Evolutionary conservation across 2,113 vertebrate genomes (phyloP).

Genomic region (Rhodinocichla rosea): DNA sequence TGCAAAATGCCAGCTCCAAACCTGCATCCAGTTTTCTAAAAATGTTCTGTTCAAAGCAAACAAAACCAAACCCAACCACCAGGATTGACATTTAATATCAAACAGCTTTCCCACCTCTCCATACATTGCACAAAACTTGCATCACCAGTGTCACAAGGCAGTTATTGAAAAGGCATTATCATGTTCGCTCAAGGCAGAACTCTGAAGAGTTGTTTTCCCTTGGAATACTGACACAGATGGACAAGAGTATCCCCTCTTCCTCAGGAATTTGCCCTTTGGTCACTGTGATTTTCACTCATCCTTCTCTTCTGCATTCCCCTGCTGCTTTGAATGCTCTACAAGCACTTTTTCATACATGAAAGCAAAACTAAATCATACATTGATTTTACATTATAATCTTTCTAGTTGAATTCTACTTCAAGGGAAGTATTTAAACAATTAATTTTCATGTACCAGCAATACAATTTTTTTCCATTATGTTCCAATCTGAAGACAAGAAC

Average conservation of each 20-base stretch:
- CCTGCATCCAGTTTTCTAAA: neutral
- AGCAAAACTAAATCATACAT: conserved; percentile 38
- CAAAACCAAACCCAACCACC: neutral
- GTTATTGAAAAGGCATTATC: neutral
- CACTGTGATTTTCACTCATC: neutral
- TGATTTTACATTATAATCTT: conserved; percentile 34
- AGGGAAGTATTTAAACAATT: conserved; percentile 57
- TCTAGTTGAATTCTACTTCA: conserved; percentile 51
- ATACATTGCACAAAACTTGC: neutral
- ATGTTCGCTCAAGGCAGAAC: neutral
- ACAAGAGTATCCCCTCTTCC: fast-evolving
- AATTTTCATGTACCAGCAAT: conserved; percentile 63
- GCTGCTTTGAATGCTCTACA: neutral
- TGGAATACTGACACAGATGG: fast-evolving
- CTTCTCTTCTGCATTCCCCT: neutral
- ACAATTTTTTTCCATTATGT: conserved; percentile 56
- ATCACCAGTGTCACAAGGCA: neutral
- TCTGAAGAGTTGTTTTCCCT: neutral
- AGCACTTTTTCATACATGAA: neutral
- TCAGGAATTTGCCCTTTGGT: neutral
- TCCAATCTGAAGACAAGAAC: conserved; percentile 69
- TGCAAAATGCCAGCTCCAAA: neutral
- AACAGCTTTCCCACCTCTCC: neutral
- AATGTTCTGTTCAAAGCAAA: neutral
- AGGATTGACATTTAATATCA: neutral